Conservation (phyloP, 2,113 vertebrate species). For the Bubalus kerabau region DNA sequence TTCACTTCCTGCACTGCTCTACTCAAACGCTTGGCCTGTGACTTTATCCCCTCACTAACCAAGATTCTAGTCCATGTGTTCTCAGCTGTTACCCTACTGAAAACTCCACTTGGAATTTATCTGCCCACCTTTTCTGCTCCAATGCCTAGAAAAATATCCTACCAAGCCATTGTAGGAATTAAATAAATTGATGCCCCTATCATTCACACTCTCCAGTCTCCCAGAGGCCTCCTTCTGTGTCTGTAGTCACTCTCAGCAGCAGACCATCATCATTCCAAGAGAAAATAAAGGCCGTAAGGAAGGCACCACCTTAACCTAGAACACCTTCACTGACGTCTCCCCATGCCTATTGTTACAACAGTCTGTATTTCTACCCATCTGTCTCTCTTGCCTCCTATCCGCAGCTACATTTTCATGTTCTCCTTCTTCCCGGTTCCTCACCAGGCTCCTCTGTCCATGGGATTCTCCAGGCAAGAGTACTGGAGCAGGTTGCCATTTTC, state of each 20-base stretch:
- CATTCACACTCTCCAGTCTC: not conserved
- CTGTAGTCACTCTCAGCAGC: not conserved
- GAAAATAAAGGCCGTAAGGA: not conserved
- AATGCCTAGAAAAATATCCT: not conserved
- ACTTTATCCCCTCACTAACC: not conserved
- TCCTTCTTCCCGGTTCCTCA: not conserved
- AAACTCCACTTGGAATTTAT: not conserved
- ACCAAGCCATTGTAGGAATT: not conserved
- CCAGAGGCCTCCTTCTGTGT: not conserved
- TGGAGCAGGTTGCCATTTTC: not conserved
- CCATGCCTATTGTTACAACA: too few species aligned
- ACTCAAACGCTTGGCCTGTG: not conserved
- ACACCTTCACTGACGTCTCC: not conserved
- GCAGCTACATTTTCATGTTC: not conserved
- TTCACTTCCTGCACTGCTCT: not conserved
- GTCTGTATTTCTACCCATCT: not conserved
- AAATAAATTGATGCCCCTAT: not conserved
- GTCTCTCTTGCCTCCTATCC: not conserved
- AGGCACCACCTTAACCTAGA: not conserved
- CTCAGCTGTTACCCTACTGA: not conserved
- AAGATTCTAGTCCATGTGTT: not conserved
- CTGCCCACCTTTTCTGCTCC: not conserved
- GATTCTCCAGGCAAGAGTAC: not conserved
- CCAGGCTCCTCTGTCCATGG: not conserved
- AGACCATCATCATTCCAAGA: not conserved